phyloP scores from a whole-genome alignment of 2,113 vertebrate genomes.

The Lynx canadensis region DNA sequence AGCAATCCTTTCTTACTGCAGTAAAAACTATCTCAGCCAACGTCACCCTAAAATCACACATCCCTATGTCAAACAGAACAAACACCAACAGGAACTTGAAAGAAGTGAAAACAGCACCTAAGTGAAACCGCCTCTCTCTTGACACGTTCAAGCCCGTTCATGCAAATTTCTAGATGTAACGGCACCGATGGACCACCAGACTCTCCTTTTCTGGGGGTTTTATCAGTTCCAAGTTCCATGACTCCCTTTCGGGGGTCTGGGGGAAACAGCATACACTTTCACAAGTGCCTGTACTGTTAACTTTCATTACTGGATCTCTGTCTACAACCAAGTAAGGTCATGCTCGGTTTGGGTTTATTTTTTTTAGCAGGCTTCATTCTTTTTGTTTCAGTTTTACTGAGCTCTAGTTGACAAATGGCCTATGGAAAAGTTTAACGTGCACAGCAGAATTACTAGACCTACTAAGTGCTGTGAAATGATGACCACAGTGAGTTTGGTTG shows the following conservation, averaged over 20 bases:
- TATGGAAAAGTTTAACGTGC: neutral
- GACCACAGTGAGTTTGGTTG: neutral
- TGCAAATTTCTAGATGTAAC: slow-evolving; percentile 24
- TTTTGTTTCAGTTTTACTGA: neutral
- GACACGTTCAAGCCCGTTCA: neutral
- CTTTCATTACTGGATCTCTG: neutral
- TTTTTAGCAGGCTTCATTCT: neutral
- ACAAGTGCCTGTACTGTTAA: neutral
- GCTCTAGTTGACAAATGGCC: neutral
- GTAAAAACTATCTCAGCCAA: neutral
- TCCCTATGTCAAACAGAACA: neutral
- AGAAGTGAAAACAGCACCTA: neutral
- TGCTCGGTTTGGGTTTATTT: neutral
- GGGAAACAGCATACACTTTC: neutral
- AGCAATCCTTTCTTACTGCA: neutral
- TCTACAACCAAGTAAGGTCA: neutral
- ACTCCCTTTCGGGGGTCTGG: neutral
- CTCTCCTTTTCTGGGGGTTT: neutral
- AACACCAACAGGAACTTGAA: slow-evolving; percentile 43
- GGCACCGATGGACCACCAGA: neutral
- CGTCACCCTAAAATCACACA: neutral
- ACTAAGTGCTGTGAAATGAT: neutral
- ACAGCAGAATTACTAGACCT: neutral
- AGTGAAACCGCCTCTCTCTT: neutral
- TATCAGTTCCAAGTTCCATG: neutral